Evolutionary conservation across 2,113 vertebrate species (phyloP).

Genomic region (Stegostoma tigrinum): DNA sequence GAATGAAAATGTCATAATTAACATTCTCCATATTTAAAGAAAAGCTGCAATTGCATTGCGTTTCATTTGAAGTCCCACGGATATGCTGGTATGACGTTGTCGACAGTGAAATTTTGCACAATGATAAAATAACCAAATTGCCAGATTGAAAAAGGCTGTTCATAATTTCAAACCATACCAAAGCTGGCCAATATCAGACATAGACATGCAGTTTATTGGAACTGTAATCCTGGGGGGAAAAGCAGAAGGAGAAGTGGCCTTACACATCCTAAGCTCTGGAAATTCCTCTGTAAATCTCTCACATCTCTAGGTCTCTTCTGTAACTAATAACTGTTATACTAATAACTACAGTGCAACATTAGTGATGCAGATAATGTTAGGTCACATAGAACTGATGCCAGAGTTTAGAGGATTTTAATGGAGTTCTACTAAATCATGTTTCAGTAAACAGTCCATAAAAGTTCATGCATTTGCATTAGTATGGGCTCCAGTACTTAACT

Average conservation of each 20-base stretch:
- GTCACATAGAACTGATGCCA: too few relatives aligned
- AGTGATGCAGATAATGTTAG: too few relatives aligned
- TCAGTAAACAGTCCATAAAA: too few relatives aligned
- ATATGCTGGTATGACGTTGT: not conserved
- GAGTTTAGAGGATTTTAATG: too few relatives aligned
- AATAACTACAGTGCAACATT: too few relatives aligned
- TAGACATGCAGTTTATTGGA: not conserved
- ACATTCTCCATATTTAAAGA: not conserved
- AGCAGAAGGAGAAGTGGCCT: not conserved
- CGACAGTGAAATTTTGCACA: not conserved
- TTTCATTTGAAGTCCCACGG: conserved; percentile 16
- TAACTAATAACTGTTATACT: too few relatives aligned
- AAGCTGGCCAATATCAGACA: not conserved
- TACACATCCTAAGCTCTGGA: not conserved
- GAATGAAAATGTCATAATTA: conserved; percentile 27
- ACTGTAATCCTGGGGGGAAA: not conserved
- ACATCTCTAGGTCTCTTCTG: not conserved
- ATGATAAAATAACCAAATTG: conserved; percentile 5
- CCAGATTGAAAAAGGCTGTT: not conserved
- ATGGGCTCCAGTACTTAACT: too few relatives aligned
- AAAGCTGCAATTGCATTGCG: not conserved
- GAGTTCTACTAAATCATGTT: too few relatives aligned
- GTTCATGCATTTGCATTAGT: too few relatives aligned
- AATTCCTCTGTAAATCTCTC: not conserved
- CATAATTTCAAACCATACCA: not conserved